Evolutionary conservation across 2,888 invertebrate species (phyloP).

Genomic region (Drosophila sordidapex): DNA sequence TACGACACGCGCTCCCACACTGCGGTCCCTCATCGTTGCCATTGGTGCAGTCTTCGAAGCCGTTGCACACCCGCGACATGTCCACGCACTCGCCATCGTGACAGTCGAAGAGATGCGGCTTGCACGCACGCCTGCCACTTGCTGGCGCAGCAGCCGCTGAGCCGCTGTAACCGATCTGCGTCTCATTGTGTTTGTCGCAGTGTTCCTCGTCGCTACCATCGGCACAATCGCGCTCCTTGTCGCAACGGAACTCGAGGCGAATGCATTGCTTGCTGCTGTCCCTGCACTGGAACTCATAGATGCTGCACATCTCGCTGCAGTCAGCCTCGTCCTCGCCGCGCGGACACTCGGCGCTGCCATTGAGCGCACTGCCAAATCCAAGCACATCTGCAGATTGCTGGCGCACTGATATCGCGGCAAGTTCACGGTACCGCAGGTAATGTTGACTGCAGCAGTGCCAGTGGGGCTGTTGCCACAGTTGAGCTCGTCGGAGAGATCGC

Average conservation of each 20-base stretch:
- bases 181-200: constrained; percentile 79
- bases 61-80: constrained; percentile 88
- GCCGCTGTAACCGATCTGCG: constrained; percentile 12
- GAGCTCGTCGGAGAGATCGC: constrained; percentile 87
- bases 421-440: constrained; percentile 84
- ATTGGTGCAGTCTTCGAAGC: constrained; percentile 88
- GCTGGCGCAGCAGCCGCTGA: background rate
- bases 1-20: constrained; percentile 86
- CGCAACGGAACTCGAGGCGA: constrained; percentile 86
- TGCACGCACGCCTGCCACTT: constrained; percentile 69
- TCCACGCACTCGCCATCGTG: constrained; percentile 89
- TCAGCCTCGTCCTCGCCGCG: constrained; percentile 89
- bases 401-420: constrained; percentile 77
- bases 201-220: constrained; percentile 91
- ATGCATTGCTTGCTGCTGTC: constrained; percentile 88
- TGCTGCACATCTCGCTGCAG: constrained; percentile 87
- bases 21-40: constrained; percentile 89
- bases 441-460: constrained; percentile 16
- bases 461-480: constrained; percentile 80
- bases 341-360: constrained; percentile 89
- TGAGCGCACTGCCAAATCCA: constrained; percentile 85
- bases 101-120: constrained; percentile 86
- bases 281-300: constrained; percentile 88
- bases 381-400: constrained; percentile 78
- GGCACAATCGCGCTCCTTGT: constrained; percentile 88